Base-by-base conservation (phyloP, 1,140 invertebrate species). In the Euglossa dilemma region DNA sequence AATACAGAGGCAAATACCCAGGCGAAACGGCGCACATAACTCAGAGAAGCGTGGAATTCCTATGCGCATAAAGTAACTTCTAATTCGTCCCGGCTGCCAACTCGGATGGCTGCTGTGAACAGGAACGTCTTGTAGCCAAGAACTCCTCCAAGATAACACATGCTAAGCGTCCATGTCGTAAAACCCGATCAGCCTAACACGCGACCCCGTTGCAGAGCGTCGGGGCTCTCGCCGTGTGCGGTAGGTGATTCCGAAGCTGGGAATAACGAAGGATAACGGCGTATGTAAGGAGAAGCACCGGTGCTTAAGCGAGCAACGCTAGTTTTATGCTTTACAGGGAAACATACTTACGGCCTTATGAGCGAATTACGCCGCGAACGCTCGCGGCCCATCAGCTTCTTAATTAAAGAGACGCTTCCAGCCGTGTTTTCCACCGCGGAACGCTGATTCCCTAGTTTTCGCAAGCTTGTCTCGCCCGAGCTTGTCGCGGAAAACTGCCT, bases 291-390 rank as follows among this genome's bases (percentile, higher is more conserved):
- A 56, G 59, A 23, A 52, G 23, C 43, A 28, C 11, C 23, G 0
- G 1, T 23, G 78, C 50, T 80, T 81, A 75, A 81, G 43, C 61
- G 43, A 18, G 52, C 54, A 45, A 57, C 73, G 67, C 75, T 57
- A 75, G 61, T 57, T 81, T 81, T 81, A 81, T 76, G 80, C 25
- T 57, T 45, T 75, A 81, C 80, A 81, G 54, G 63, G 56, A 57
- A 81, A 64, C 63, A 81, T 81, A 81, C 80, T 81, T 59, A 72
- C 45, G n/a, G 59, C 23, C 61, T 50, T 56, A 64, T 50, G 61
- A 74, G 72, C 43, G 73, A 81, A 75, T 70, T 77, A 66, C 45
- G 23, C 14, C 7, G 23, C 23, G 45, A 52, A 52, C 12, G 28
- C 69, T 25, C 47, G 50, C 8, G 36, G 11, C 7, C 14, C 52